A percentile compares a stretch with the other conserved stretches of the same genome.
phyloP scores from a whole-genome alignment of 2,888 invertebrate genomes.

The Drosophila tripunctata region DNA sequence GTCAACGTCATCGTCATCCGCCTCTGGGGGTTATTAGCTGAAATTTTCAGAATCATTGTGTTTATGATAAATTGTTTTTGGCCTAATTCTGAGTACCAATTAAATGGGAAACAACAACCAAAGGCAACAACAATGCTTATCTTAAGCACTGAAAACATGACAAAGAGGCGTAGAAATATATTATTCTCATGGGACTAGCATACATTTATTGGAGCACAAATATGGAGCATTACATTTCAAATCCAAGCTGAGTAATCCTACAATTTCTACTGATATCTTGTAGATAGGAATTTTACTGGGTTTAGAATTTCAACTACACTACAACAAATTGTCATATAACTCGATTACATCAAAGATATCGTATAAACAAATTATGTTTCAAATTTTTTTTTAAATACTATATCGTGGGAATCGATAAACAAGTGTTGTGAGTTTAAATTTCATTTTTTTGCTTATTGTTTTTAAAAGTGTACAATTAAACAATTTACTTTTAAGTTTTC shows the following conservation, averaged over 20 bases:
- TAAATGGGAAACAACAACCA: constrained; percentile 43
- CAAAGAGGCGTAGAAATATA: constrained; percentile 17
- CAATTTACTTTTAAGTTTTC: constrained; percentile 3
- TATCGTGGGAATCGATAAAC: constrained; percentile 6
- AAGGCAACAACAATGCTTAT: constrained; percentile 46
- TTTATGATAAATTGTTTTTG: constrained; percentile 69
- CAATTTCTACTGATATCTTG: not conserved
- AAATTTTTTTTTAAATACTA: not conserved
- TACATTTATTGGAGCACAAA: constrained; percentile 1
- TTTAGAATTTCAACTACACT: not conserved
- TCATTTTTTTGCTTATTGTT: not conserved
- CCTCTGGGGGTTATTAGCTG: constrained; percentile 65
- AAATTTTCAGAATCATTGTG: constrained; percentile 61
- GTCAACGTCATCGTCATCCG: constrained; percentile 40
- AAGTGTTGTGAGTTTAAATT: not conserved
- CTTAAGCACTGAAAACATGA: constrained; percentile 45
- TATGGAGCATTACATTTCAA: constrained; percentile 13
- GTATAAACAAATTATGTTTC: not conserved
- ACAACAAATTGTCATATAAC: not conserved
- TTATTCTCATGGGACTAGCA: constrained; percentile 24
- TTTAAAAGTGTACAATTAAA: not conserved
- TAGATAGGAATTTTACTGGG: not conserved
- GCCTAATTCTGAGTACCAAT: constrained; percentile 74
- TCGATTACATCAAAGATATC: not conserved
- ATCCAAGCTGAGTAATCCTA: not conserved